phyloP scores from a whole-genome alignment of 2,888 invertebrate genomes.

The Hemistola chrysoprasaria region DNA sequence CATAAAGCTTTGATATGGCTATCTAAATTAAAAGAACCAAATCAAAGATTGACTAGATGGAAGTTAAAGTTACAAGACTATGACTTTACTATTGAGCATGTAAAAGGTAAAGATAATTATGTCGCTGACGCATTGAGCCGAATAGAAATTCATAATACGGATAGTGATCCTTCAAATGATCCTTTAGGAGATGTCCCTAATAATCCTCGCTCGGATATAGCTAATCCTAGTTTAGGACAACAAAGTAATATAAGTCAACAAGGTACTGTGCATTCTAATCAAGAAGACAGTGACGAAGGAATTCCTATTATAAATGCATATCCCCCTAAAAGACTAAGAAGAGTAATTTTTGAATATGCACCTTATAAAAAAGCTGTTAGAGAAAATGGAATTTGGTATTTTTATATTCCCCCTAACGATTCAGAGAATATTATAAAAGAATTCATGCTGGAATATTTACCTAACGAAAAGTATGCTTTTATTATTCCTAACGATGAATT shows the following conservation, averaged over 20 bases:
- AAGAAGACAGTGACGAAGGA: not conserved
- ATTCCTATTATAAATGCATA: slow-evolving; percentile 13
- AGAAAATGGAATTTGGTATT: slow-evolving; percentile 1
- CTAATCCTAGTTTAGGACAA: too few species aligned
- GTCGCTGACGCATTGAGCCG: slow-evolving; percentile 10
- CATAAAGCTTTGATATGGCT: slow-evolving; percentile 1
- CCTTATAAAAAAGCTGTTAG: slow-evolving; percentile 8
- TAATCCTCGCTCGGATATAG: too few species aligned
- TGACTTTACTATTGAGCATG: slow-evolving; percentile 19
- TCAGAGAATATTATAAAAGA: too few species aligned
- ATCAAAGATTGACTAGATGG: slow-evolving; percentile 19
- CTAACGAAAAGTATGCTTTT: slow-evolving; percentile 14
- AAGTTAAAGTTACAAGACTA: slow-evolving; percentile 23
- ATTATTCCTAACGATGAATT: slow-evolving; percentile 17
- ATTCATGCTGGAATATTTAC: slow-evolving; percentile 4
- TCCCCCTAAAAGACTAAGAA: not conserved
- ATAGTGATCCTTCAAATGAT: too few species aligned
- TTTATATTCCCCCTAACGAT: too few species aligned
- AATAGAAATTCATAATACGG: slow-evolving; percentile 3
- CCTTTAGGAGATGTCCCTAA: too few species aligned
- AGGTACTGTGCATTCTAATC: not conserved
- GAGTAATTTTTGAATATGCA: slow-evolving; percentile 14
- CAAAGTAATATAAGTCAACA: too few species aligned
- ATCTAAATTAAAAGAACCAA: slow-evolving; percentile 21
- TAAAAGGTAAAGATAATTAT: not conserved